phyloP scores from a whole-genome alignment of 2,888 invertebrate genomes.

The Cataglyphis albicans region DNA sequence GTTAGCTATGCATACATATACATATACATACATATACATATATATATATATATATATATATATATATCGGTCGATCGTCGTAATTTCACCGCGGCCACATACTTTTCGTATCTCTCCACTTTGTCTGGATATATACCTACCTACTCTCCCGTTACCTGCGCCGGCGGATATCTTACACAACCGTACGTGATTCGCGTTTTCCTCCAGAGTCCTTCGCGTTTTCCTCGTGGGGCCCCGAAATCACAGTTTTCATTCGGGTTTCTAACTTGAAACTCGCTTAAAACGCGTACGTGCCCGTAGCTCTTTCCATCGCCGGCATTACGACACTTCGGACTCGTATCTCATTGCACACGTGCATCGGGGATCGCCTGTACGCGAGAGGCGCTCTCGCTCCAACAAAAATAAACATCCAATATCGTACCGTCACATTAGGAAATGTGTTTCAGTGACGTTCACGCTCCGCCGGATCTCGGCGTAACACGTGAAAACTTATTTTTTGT shows the following conservation, averaged over 20 bases:
- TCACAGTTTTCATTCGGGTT: slow-evolving; percentile 70
- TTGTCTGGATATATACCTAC: slow-evolving; percentile 24
- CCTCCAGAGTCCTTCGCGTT: slow-evolving; percentile 31
- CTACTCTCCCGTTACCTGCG: slow-evolving; percentile 1
- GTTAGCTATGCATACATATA: slow-evolving; percentile 39
- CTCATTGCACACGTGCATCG: slow-evolving; percentile 28
- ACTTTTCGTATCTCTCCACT: slow-evolving; percentile 64
- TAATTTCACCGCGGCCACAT: slow-evolving; percentile 45
- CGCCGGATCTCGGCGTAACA: not conserved
- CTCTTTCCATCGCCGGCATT: slow-evolving; percentile 62
- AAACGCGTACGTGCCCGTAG: slow-evolving; percentile 67
- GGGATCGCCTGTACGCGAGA: not conserved
- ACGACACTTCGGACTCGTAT: slow-evolving; percentile 56
- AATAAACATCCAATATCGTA: slow-evolving; percentile 28
- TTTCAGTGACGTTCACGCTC: not conserved
- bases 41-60: too few relatives aligned
- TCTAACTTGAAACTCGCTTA: slow-evolving; percentile 62
- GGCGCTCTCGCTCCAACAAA: slow-evolving; percentile 24
- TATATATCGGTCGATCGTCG: slow-evolving; percentile 3
- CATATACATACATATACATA: too few relatives aligned
- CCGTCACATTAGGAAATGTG: slow-evolving; percentile 29
- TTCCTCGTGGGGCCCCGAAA: slow-evolving; percentile 61
- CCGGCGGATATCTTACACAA: slow-evolving; percentile 26
- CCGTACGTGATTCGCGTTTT: slow-evolving; percentile 67
- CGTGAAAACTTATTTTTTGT: slow-evolving; percentile 6